phyloP scores from a whole-genome alignment of 2,888 invertebrate species.

The Cephus pygmeus region DNA sequence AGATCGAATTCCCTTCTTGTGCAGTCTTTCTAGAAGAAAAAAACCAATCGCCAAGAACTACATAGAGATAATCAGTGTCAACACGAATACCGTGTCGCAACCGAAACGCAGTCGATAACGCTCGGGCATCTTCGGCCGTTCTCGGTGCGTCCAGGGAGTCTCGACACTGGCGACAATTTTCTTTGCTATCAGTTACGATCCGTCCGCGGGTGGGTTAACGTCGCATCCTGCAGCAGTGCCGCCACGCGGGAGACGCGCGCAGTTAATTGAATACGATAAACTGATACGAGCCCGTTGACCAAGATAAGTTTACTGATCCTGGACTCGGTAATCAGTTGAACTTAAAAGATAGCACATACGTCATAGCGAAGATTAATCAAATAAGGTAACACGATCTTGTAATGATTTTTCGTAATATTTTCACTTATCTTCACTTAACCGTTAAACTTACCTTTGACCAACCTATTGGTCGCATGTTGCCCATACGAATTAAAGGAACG shows the following conservation, averaged over 20 bases:
- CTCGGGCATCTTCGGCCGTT: slow-evolving; percentile 6
- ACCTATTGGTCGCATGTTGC: not conserved
- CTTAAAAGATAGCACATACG: not conserved
- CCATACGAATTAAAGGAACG: not conserved
- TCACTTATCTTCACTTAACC: not conserved
- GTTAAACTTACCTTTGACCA: not conserved
- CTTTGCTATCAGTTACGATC: slow-evolving; percentile 38
- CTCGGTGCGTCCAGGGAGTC: slow-evolving; percentile 20
- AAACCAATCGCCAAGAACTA: not conserved
- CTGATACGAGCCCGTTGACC: slow-evolving; percentile 35
- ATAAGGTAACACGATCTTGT: not conserved
- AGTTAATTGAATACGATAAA: slow-evolving; percentile 35
- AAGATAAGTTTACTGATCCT: slow-evolving; percentile 29
- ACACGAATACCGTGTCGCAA: not conserved
- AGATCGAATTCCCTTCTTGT: not conserved
- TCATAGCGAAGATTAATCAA: not conserved
- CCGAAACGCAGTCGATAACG: not conserved
- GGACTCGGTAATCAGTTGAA: slow-evolving; percentile 25
- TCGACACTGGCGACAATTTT: slow-evolving; percentile 22
- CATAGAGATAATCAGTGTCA: not conserved
- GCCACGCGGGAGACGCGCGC: slow-evolving; percentile 26
- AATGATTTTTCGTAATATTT: not conserved
- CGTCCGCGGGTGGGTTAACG: slow-evolving; percentile 33
- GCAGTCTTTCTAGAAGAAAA: not conserved
- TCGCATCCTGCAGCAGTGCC: slow-evolving; percentile 25